Conservation (phyloP, 2,888 invertebrate species). For the Bellardia bayeri region DNA sequence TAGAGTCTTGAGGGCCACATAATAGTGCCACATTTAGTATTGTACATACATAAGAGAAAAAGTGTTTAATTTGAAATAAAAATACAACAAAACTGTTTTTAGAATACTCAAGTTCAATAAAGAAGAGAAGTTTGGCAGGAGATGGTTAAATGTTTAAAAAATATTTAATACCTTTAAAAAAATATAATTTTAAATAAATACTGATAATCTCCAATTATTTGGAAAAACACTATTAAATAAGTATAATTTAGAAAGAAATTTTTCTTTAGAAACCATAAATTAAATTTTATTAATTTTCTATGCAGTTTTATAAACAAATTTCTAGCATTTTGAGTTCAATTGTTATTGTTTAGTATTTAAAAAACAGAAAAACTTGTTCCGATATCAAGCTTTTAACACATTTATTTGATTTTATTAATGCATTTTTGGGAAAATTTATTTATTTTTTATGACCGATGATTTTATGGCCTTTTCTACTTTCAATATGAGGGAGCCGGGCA, state of each 20-base stretch:
- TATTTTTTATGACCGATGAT: slow-evolving; percentile 37
- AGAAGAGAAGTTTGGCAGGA: no score
- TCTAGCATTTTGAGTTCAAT: neutral
- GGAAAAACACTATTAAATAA: neutral
- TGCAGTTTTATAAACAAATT: slow-evolving; percentile 19
- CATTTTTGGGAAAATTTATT: slow-evolving; percentile 35
- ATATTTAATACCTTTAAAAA: no score
- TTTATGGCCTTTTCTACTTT: slow-evolving; percentile 37
- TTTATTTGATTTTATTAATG: slow-evolving; percentile 36
- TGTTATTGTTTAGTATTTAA: neutral
- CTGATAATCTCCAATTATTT: neutral
- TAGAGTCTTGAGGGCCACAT: neutral
- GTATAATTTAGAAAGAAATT: no score
- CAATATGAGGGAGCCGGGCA: neutral
- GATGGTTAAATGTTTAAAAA: no score
- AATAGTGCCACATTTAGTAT: neutral
- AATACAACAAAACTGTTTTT: neutral
- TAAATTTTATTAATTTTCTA: neutral
- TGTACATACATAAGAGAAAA: neutral
- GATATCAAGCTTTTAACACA: slow-evolving; percentile 14
- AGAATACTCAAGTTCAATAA: no score
- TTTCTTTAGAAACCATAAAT: slow-evolving; percentile 3
- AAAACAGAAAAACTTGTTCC: neutral
- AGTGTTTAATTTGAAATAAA: slow-evolving; percentile 19
- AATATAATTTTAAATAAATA: no score